Evolutionary conservation across 2,797 vertebrate genomes (phyloP).

Genomic region (Lophotriccus pileatus): DNA sequence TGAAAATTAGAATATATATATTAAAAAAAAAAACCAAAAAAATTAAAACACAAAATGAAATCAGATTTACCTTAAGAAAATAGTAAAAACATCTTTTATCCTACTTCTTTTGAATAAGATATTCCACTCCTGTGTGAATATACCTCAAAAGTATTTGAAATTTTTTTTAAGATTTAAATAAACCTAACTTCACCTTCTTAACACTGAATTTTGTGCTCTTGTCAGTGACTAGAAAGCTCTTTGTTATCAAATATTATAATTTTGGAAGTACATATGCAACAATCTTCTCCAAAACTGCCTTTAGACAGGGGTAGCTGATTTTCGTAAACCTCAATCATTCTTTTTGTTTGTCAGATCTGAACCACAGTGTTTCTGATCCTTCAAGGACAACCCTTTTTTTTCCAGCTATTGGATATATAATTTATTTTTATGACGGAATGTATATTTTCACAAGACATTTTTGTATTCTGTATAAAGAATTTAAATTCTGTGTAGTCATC

Average conservation of each 20-base stretch:
- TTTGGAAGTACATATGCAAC: neutral
- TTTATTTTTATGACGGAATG: neutral
- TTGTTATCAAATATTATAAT: neutral
- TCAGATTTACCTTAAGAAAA: neutral
- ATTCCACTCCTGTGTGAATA: neutral
- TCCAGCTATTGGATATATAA: neutral
- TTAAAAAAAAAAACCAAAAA: neutral
- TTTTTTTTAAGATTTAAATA: neutral
- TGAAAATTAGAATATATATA: neutral
- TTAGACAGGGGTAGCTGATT: neutral
- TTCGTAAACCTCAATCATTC: neutral
- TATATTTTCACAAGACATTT: neutral
- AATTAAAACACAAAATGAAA: neutral
- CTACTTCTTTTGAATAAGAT: neutral
- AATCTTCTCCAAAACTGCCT: neutral
- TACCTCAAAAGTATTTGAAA: neutral
- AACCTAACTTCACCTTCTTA: neutral
- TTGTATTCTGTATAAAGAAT: neutral
- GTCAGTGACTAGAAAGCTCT: neutral
- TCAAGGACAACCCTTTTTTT: neutral
- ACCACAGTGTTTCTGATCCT: neutral
- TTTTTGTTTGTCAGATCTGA: neutral
- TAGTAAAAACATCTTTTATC: neutral
- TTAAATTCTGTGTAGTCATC: neutral
- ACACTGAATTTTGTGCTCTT: neutral